Base-by-base conservation (phyloP, 2,888 invertebrate species). In the Dastarcus helophoroides region DNA sequence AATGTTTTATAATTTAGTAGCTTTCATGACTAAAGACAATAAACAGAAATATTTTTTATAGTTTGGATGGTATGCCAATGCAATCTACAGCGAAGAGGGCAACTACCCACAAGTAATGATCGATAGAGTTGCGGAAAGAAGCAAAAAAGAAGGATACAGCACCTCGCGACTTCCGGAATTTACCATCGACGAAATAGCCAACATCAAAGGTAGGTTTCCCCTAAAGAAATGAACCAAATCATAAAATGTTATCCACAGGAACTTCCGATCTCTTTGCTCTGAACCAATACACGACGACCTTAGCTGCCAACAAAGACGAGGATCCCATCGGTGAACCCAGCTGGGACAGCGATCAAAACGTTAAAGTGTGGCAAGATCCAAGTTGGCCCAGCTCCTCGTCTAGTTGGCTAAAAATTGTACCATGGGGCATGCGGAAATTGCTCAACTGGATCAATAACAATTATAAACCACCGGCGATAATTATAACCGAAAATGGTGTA, bases 401-500 rank as follows among this genome's bases (percentile, higher is more conserved):
- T n/a, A n/a, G n/a, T 3, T 29, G 28, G 29, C 8, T 33, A 1
- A n/a, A 8, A 6, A 23, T 29, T 9, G 33, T 33, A 11, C 75
- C 75, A 0, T 65, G 68, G 44, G 75, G 74, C n/a, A 65, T 73
- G 35, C 66, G 68, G 4, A 68, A 71, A 45, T 46, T 72, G 12
- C 52, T 76, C 15, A 67, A 68, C 24, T 73, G 71, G 68, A 66
- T 74, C 46, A 69, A 71, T 49, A 60, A 62, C 23, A 62, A 65
- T 2, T 75, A 74, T 53, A 65, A 68, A 26, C 62, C 71, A 48
- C 65, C 68, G 7, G 64, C 67, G 11, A 68, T 74, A 33, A 64
- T 70, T 42, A 68, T 74, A 22, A 71, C 71, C 2, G 75, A 75
- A 44, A 73, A 73, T 44, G 73, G 73, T 4, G 69, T 65, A 47